Base-by-base conservation (phyloP, 2,888 invertebrate species). In the Ctena decussata region DNA sequence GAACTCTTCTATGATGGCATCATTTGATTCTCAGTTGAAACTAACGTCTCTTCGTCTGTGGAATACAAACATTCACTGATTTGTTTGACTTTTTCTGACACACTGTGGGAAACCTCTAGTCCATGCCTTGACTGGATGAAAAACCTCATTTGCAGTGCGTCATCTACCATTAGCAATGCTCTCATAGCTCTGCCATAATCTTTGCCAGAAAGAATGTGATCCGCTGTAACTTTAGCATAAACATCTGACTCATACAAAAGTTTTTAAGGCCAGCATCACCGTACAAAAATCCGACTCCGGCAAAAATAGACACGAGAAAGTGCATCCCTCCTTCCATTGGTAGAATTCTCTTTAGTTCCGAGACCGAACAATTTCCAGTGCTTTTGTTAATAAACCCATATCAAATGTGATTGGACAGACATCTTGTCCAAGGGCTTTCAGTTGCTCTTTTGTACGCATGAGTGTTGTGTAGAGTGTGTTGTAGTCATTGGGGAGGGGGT, bases 241-340 rank as follows among this genome's bases (percentile, higher is more conserved):
- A 77, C 70, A 53, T 74, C 84, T 15, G 74, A 81, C 18, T 85
- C 78, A 12, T 35, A 35, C 24, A 85, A 60, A 8, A 85, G 44
- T 65, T 32, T 30, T 69, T 74, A 6, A 83, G 57, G 21, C 80
- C 80, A 11, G 37, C 41, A 75, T 79, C 79, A 24, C 84, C 80
- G 71, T 73, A 84, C 15, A 80, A 15, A 69, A 72, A 39, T 2
- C 80, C 60, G 21, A 71, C 73, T 27, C 77, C 80, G 30, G 37
- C 30, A 77, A 84, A 76, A 1, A 72, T 37, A 39, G 72, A 80
- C 80, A 84, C 80, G 18, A 80, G 21, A 30, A 77, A 70, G 30
- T 84, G 84, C 84, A 84, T 80, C 0, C 84, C 84, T 21, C 76
- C 84, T 46, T 77, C 80, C 5, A 76, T 12, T n/a, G 80, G 84